phyloP scores from a whole-genome alignment of 2,797 vertebrate genomes.

The Austrolebias charrua region DNA sequence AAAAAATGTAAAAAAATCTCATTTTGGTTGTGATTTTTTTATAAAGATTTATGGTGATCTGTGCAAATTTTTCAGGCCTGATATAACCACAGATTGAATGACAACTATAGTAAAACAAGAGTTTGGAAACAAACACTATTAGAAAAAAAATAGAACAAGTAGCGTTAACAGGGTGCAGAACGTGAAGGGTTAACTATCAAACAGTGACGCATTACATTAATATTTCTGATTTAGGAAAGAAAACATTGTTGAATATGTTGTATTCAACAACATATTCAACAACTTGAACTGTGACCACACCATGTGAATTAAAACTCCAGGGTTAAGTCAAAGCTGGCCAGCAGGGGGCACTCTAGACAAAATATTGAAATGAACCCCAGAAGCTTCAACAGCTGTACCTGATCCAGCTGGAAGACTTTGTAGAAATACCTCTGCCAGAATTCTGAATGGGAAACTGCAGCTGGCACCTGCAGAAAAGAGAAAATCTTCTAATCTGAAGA shows the following conservation, averaged over 20 bases:
- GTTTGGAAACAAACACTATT: too few relatives aligned
- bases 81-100: too few relatives aligned
- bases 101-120: too few relatives aligned
- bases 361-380: background rate
- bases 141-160: too few relatives aligned
- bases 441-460: constrained; percentile 91
- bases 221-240: too few relatives aligned
- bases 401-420: constrained; percentile 92
- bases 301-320: too few relatives aligned
- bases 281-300: too few relatives aligned
- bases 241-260: too few relatives aligned
- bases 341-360: constrained; percentile 47
- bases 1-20: background rate
- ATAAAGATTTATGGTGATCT: background rate
- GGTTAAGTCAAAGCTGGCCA: constrained; percentile 23
- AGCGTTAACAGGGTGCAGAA: too few relatives aligned
- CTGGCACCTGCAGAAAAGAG: constrained; percentile 82
- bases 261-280: too few relatives aligned
- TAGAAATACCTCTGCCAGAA: constrained; percentile 99
- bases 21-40: background rate
- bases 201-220: too few relatives aligned
- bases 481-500: background rate
- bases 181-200: background rate
- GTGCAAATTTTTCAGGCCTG: background rate
- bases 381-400: constrained; percentile 75